These are phyloP conservation scores for Corella eumyota DNA, from an alignment of 23 tunicate genomes.

Conservation along the genomic window DNA sequence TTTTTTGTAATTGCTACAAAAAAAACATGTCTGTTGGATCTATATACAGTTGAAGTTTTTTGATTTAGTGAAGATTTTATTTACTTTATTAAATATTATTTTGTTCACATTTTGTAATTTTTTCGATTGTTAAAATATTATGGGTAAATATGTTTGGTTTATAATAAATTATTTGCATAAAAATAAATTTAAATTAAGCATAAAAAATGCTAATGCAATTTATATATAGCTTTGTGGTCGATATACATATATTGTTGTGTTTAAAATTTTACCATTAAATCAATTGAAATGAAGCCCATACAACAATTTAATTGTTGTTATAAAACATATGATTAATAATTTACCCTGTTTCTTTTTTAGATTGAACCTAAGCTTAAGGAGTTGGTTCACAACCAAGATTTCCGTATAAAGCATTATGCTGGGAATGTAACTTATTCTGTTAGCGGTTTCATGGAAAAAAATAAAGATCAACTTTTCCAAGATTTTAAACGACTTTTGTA, in stretches of 20 bases:
- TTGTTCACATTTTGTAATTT: not conserved
- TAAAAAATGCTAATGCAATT: too few relatives aligned
- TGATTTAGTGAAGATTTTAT: not conserved
- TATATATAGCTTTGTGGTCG: too few relatives aligned
- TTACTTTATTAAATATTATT: not conserved
- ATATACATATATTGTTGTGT: too few relatives aligned
- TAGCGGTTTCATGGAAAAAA: slow-evolving; percentile 80
- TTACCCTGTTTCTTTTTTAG: not conserved
- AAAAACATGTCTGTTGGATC: too few relatives aligned
- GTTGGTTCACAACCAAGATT: slow-evolving; percentile 57
- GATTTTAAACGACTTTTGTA: slow-evolving; percentile 88
- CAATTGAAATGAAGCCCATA: too few relatives aligned
- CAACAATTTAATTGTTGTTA: too few relatives aligned
- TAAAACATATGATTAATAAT: not conserved
- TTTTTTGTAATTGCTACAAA: too few relatives aligned
- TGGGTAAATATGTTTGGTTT: too few relatives aligned
- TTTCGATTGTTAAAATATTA: too few relatives aligned
- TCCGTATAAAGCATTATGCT: slow-evolving; percentile 79
- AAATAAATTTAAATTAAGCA: too few relatives aligned
- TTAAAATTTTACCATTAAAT: too few relatives aligned
- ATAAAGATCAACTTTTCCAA: slow-evolving; percentile 78
- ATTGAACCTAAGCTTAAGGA: slow-evolving; percentile 57
- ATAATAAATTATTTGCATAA: too few relatives aligned
- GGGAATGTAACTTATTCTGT: slow-evolving; percentile 86
- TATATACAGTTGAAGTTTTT: not conserved